Evolutionary conservation across 2,888 invertebrate genomes (phyloP).

Genomic region (Melanostoma scalare): DNA sequence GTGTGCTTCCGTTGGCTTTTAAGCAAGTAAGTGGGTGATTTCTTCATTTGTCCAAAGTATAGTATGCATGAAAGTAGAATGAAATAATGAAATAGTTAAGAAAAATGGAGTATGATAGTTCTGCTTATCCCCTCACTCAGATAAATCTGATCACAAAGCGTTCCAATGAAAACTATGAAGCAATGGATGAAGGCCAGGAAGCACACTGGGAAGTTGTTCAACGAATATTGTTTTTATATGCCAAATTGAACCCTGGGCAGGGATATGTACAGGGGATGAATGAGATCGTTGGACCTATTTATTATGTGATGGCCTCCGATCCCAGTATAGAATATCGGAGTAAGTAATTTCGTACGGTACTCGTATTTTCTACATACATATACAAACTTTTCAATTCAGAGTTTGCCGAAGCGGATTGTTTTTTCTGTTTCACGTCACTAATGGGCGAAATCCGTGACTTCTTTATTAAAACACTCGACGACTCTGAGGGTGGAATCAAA

Average conservation of each 20-base stretch:
- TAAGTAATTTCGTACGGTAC: conserved; percentile 78
- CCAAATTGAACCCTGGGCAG: conserved; percentile 98
- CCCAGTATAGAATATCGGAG: conserved; percentile 90
- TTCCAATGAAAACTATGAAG: conserved; percentile 91
- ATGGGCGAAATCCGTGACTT: conserved; percentile 99
- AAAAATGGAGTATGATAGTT: too few species aligned
- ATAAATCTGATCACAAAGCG: conserved; percentile 89
- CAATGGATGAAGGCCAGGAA: conserved; percentile 94
- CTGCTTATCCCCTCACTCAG: conserved; percentile 77
- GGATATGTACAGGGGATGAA: conserved; percentile 99
- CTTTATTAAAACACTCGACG: conserved; percentile 97
- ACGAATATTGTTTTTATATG: conserved; percentile 97
- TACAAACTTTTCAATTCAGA: conserved; percentile 83
- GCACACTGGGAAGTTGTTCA: conserved; percentile 99
- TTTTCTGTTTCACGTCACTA: conserved; percentile 98
- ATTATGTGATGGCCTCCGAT: conserved; percentile 97
- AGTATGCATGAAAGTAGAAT: too few species aligned
- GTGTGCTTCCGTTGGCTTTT: conserved; percentile 26
- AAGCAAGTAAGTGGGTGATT: conserved; percentile 64
- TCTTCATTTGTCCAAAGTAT: too few species aligned
- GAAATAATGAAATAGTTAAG: too few species aligned
- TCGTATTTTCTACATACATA: conserved; percentile 3
- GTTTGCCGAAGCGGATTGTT: conserved; percentile 97
- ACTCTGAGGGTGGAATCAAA: conserved; percentile 95
- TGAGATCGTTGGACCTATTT: conserved; percentile 99